phyloP scores from a whole-genome alignment of 2,888 invertebrate genomes.

The Acleris laterana region DNA sequence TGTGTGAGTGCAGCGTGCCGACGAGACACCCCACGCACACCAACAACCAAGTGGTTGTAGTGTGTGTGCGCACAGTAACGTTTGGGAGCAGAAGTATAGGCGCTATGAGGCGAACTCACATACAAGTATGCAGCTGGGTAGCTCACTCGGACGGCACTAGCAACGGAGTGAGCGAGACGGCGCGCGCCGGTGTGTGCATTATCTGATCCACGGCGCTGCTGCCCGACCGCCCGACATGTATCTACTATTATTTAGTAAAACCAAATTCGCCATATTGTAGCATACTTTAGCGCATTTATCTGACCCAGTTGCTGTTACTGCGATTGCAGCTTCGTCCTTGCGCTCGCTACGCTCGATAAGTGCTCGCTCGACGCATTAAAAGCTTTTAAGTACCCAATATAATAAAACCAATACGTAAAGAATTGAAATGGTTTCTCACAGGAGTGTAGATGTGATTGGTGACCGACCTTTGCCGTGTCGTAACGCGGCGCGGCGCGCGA shows the following conservation, averaged over 20 bases:
- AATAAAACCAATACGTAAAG: slow-evolving; percentile 60
- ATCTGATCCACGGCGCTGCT: slow-evolving; percentile 40
- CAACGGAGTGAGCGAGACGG: slow-evolving; percentile 31
- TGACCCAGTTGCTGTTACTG: slow-evolving; percentile 34
- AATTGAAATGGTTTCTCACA: slow-evolving; percentile 61
- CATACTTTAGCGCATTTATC: slow-evolving; percentile 22
- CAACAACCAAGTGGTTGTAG: not conserved
- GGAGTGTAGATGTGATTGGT: slow-evolving; percentile 56
- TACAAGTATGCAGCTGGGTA: slow-evolving; percentile 47
- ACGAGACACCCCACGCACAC: slow-evolving; percentile 34
- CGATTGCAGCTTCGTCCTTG: slow-evolving; percentile 70
- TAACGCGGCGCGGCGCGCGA: slow-evolving; percentile 53
- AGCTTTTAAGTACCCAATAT: slow-evolving; percentile 61
- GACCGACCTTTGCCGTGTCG: slow-evolving; percentile 59
- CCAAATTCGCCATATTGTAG: slow-evolving; percentile 31
- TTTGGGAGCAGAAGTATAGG: slow-evolving; percentile 20
- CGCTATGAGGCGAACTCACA: slow-evolving; percentile 27
- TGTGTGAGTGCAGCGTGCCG: slow-evolving; percentile 49
- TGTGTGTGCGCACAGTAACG: slow-evolving; percentile 28
- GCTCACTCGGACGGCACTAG: slow-evolving; percentile 42
- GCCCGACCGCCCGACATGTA: slow-evolving; percentile 19
- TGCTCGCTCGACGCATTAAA: slow-evolving; percentile 72
- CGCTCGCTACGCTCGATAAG: slow-evolving; percentile 70
- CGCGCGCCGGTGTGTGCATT: slow-evolving; percentile 40
- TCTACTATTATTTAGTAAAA: slow-evolving; percentile 32